Evolutionary conservation across 2,888 invertebrate species (phyloP).

Genomic region (Hololepta plana): DNA sequence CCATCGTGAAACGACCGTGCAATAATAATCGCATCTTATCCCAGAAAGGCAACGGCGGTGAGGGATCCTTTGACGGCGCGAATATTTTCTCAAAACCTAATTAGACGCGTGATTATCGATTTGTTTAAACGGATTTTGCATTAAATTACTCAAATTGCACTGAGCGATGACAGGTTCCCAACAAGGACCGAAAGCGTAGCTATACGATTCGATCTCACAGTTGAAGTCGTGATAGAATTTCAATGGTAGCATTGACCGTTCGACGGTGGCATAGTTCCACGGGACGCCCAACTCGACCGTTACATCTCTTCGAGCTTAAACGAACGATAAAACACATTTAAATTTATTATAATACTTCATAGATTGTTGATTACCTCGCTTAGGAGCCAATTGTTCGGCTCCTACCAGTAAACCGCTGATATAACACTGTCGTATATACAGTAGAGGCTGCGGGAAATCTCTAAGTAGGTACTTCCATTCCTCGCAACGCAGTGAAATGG

Average conservation of each 20-base stretch:
- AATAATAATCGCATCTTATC: conserved; percentile 84
- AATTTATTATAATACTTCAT: conserved; percentile 2
- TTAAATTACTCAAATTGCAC: conserved; percentile 49
- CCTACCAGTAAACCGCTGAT: conserved; percentile 83
- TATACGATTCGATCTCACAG: conserved; percentile 76
- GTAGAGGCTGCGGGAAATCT: conserved; percentile 89
- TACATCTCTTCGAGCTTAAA: conserved; percentile 54
- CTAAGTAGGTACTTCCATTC: conserved; percentile 80
- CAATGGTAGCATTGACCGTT: conserved; percentile 82
- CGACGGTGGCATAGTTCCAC: conserved; percentile 65
- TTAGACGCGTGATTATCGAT: conserved; percentile 11
- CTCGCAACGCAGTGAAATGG: conserved; percentile 60
- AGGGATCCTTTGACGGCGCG: conserved; percentile 80
- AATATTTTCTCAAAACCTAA: conserved; percentile 72
- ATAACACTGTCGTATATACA: conserved; percentile 65
- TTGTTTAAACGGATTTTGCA: not conserved
- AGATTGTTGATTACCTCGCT: conserved; percentile 18
- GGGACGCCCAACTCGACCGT: conserved; percentile 67
- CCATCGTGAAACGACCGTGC: conserved; percentile 83
- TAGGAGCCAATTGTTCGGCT: conserved; percentile 67
- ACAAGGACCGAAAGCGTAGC: conserved; percentile 94
- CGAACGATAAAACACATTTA: conserved; percentile 6
- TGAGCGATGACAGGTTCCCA: conserved; percentile 97
- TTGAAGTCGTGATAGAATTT: conserved; percentile 98
- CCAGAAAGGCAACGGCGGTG: conserved; percentile 90